A percentile compares a stretch with the other conserved stretches of the same genome.
Conservation (phyloP, 2,888 invertebrate species). For the Holacanthella duospinosa region DNA sequence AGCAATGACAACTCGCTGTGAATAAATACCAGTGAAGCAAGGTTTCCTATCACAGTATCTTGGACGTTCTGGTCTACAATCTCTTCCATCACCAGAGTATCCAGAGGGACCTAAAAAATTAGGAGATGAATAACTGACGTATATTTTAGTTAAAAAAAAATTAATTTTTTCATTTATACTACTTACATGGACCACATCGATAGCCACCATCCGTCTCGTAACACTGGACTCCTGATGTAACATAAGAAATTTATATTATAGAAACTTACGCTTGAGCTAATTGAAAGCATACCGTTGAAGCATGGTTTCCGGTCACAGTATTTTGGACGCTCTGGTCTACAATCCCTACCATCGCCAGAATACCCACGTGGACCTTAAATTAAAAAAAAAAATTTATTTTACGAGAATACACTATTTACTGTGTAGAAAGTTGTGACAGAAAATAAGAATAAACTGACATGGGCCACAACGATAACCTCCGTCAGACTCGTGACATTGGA, state of each 20-base stretch:
- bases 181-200: constrained; percentile 11
- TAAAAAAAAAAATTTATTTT: neutral
- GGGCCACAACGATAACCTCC: constrained; percentile 11
- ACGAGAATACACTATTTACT: too few species aligned
- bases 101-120: too few species aligned
- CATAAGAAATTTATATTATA: constrained; percentile 9
- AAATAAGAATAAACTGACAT: too few species aligned
- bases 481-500: neutral
- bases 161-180: too few species aligned
- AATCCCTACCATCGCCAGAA: constrained; percentile 42
- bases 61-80: constrained; percentile 26
- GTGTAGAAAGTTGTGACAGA: too few species aligned
- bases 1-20: too few species aligned
- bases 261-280: neutral
- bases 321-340: constrained; percentile 38
- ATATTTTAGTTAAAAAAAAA: too few species aligned
- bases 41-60: constrained; percentile 28
- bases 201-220: constrained; percentile 7
- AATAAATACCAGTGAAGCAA: neutral
- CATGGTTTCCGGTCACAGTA: constrained; percentile 19
- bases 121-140: too few species aligned
- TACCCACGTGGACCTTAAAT: constrained; percentile 37
- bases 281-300: neutral
- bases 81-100: neutral
- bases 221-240: constrained; percentile 17